phyloP scores from a whole-genome alignment of 92 coral and sea anemone genomes.

The Muricea muricata region DNA sequence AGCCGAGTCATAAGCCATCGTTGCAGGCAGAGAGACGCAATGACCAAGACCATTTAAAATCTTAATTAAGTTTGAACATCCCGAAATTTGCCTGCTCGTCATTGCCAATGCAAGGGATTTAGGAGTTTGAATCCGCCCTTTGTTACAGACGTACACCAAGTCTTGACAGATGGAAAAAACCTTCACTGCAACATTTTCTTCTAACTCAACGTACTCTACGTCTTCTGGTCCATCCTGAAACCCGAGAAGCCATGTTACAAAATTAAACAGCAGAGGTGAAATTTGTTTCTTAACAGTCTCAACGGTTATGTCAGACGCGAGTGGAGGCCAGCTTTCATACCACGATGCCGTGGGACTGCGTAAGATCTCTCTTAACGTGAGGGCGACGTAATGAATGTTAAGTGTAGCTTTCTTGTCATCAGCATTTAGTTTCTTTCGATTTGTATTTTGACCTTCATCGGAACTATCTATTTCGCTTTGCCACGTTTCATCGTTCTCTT shows the following conservation, averaged over 20 bases:
- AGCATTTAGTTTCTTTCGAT: no score
- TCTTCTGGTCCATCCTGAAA: constrained; percentile 47
- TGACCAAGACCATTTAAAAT: no score
- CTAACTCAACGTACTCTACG: constrained; percentile 27
- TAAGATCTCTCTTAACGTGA: constrained; percentile 15
- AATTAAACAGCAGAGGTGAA: constrained; percentile 43
- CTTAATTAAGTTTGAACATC: background rate
- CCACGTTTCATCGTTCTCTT: no score
- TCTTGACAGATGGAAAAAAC: constrained; percentile 51
- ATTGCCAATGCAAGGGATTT: constrained; percentile 50
- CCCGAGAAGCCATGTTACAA: constrained; percentile 54
- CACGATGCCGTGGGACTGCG: background rate
- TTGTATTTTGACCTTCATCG: no score
- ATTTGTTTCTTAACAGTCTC: constrained; percentile 30
- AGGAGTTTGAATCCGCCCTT: constrained; percentile 40
- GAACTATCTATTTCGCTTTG: no score
- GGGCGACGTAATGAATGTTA: constrained; percentile 24
- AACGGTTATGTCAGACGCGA: constrained; percentile 6
- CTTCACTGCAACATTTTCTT: constrained; percentile 29
- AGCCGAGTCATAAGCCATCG: no score
- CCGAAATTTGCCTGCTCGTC: constrained; percentile 39
- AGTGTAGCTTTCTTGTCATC: constrained; percentile 2
- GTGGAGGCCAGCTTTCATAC: constrained; percentile 60
- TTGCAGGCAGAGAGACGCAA: no score
- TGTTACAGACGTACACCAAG: no score